phyloP scores from a whole-genome alignment of 2,113 vertebrate species.

The Etheostoma cragini region DNA sequence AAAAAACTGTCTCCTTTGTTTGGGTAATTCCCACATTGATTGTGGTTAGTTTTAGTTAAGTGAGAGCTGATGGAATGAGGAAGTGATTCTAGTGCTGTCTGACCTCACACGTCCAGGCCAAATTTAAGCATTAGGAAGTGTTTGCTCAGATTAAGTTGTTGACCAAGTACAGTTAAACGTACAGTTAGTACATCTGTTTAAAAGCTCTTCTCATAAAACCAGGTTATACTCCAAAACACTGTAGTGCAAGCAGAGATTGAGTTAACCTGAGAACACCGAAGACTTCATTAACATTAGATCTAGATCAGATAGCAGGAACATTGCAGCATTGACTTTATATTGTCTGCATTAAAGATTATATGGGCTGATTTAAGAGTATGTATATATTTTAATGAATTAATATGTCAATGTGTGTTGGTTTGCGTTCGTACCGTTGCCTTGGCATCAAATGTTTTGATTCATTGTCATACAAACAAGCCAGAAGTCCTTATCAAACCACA shows the following conservation, averaged over 20 bases:
- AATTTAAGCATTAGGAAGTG: constrained; percentile 34
- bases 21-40: background rate
- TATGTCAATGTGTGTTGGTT: background rate
- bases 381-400: background rate
- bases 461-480: background rate
- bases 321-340: background rate
- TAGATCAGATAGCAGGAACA: background rate
- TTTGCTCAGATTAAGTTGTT: background rate
- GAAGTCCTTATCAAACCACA: background rate
- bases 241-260: too few relatives aligned
- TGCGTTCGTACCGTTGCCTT: background rate
- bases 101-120: background rate
- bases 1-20: accelerated
- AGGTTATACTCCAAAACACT: background rate
- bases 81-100: constrained; percentile 41
- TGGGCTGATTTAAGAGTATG: background rate
- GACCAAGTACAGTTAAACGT: background rate
- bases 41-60: background rate
- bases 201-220: background rate
- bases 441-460: background rate
- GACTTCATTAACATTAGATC: too few relatives aligned
- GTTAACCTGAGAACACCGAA: too few relatives aligned
- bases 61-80: constrained; percentile 42
- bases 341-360: background rate
- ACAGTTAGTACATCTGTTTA: background rate